phyloP scores from a whole-genome alignment of 1,140 invertebrate genomes.

The Limonius californicus region DNA sequence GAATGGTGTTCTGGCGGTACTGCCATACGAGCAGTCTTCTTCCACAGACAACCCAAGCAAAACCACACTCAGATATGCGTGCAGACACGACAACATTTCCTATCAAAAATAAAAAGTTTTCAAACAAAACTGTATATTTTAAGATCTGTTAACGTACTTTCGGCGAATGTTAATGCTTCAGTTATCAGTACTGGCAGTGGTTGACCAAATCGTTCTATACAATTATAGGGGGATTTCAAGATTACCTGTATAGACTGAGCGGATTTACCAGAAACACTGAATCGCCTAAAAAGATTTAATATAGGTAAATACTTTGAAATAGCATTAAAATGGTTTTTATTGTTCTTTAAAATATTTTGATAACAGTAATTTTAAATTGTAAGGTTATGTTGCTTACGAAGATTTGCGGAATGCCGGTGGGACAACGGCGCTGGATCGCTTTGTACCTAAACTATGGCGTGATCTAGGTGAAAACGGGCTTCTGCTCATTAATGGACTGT shows the following conservation, averaged over 20 bases:
- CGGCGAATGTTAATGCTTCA: conserved; percentile 78
- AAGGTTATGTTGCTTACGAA: conserved; percentile 32
- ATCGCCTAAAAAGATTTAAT: conserved; percentile 46
- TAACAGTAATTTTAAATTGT: conserved; percentile 19
- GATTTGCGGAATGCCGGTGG: conserved; percentile 48
- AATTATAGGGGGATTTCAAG: conserved; percentile 61
- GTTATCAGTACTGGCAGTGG: conserved; percentile 82
- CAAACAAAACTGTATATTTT: too few species aligned
- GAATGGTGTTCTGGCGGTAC: conserved; percentile 56
- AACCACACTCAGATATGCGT: conserved; percentile 52
- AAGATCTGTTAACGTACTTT: too few species aligned
- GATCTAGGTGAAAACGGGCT: conserved; percentile 52
- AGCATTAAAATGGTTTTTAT: neutral
- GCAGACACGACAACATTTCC: conserved; percentile 55
- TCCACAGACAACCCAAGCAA: conserved; percentile 80
- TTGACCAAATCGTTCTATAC: conserved; percentile 71
- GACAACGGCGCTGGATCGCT: conserved; percentile 40
- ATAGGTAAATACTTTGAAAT: too few species aligned
- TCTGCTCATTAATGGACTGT: conserved; percentile 46
- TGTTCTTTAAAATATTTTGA: neutral
- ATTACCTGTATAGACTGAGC: conserved; percentile 67
- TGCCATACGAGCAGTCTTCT: conserved; percentile 85
- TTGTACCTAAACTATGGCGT: conserved; percentile 46
- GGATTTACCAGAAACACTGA: conserved; percentile 58
- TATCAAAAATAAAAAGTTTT: conserved; percentile 41